Base-by-base conservation (phyloP, 2,888 invertebrate genomes). In the Drosophila melanosoma region DNA sequence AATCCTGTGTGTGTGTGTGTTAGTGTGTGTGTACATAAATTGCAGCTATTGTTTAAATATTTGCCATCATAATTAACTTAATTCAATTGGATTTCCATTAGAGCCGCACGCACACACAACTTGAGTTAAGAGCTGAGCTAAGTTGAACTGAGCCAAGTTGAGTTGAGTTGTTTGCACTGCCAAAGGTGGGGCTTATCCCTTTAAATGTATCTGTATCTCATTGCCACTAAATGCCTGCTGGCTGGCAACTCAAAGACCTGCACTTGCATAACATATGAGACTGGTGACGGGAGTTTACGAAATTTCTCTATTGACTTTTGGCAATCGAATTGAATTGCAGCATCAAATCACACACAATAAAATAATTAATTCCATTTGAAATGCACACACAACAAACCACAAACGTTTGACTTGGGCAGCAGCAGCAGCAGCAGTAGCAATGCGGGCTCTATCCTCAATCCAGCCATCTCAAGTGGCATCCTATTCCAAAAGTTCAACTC, bases 11-110 rank as follows among this genome's bases (percentile, higher is more conserved):
- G 58, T 29, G 32, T 54, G 63, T 38, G 38, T 40, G n/a, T 3
- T n/a, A 10, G 40, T 53, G 40, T 58, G 56, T 42, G 60, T 75
- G 83, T n/a, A n/a, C 74, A 88, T 90, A 90, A 88, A 90, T 90
- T 91, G 83, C 81, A 66, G 78, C 81, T 81, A 90, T 91, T 92
- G 92, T 90, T 85, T 90, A 92, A 93, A 93, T 92, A 93, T 92
- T 93, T 93, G 92, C 87, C 87, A 82, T 89, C 91, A 90, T 92
- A 92, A 92, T 92, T 93, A 93, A 92, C 91, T 92, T 92, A 92
- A 93, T 92, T 92, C 91, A 92, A 91, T 93, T 91, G 89, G 91
- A 91, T 92, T 91, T 92, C 90, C 89, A 91, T 91, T 90, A 86
- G 85, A 83, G 69, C 49, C 74, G 62, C 75, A 82, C 72, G 67